These are phyloP conservation scores for Hippotragus niger DNA, from an alignment of 2,113 vertebrate genomes.

Conservation along the genomic window DNA sequence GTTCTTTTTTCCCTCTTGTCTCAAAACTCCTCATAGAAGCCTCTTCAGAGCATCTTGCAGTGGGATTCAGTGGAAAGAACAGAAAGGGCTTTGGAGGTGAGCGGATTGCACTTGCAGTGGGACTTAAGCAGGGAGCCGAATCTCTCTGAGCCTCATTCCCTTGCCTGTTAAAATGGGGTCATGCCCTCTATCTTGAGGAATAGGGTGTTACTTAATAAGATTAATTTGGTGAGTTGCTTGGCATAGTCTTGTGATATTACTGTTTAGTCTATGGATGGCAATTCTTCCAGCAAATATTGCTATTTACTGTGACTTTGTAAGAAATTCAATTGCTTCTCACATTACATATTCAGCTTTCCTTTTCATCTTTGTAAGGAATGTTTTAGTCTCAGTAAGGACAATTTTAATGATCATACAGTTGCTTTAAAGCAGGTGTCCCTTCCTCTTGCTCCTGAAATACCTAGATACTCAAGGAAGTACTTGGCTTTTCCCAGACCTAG, in stretches of 20 bases:
- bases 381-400: background rate
- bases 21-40: rapidly evolving
- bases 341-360: background rate
- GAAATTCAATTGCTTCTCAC: background rate
- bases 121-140: background rate
- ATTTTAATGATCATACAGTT: background rate
- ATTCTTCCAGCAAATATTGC: background rate
- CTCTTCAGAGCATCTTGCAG: background rate
- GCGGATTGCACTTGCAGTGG: rapidly evolving
- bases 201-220: background rate
- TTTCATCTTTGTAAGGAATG: background rate
- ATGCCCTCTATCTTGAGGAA: background rate
- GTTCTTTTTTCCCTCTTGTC: too few relatives aligned
- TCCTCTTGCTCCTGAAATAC: background rate
- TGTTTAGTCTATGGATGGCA: background rate
- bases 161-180: background rate
- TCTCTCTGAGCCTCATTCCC: background rate
- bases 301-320: slow-evolving; percentile 1
- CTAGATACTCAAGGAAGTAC: background rate
- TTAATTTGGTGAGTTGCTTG: background rate
- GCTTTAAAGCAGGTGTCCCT: background rate
- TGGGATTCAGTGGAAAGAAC: background rate
- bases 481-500: background rate
- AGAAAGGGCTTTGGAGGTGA: background rate
- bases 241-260: background rate